phyloP scores from a whole-genome alignment of 2,888 invertebrate genomes.

The Allolobophora icterica region DNA sequence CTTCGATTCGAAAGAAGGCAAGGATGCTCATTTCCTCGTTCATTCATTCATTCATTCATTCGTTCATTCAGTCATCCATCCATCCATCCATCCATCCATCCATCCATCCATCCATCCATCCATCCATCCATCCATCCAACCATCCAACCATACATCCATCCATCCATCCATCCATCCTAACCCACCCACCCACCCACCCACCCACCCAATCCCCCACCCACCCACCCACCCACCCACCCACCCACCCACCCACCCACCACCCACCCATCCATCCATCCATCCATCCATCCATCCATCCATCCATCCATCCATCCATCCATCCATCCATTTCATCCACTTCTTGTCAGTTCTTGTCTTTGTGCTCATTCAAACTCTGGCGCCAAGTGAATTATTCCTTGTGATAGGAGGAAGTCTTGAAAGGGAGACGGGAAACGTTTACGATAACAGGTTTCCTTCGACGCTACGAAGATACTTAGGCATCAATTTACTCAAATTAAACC shows the following conservation, averaged over 20 bases:
- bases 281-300: neutral
- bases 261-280: too few relatives aligned
- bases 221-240: too few relatives aligned
- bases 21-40: neutral
- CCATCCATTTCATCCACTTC: neutral
- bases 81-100: neutral
- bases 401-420: neutral
- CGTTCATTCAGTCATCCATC: neutral
- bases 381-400: neutral
- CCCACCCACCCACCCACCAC: too few relatives aligned
- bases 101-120: neutral
- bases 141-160: too few relatives aligned
- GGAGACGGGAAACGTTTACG: neutral
- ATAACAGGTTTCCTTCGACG: too few relatives aligned
- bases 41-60: neutral
- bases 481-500: neutral
- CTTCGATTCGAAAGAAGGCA: constrained; percentile 19
- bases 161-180: too few relatives aligned
- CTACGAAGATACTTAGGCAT: neutral
- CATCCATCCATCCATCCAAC: neutral
- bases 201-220: too few relatives aligned
- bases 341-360: neutral
- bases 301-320: neutral
- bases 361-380: neutral
- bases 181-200: too few relatives aligned